Percentiles rank a stretch among this genome's conserved stretches.
phyloP scores from a whole-genome alignment of 37 sponge, comb jelly and placozoan genomes.

The Cladorhizidae sp. region DNA sequence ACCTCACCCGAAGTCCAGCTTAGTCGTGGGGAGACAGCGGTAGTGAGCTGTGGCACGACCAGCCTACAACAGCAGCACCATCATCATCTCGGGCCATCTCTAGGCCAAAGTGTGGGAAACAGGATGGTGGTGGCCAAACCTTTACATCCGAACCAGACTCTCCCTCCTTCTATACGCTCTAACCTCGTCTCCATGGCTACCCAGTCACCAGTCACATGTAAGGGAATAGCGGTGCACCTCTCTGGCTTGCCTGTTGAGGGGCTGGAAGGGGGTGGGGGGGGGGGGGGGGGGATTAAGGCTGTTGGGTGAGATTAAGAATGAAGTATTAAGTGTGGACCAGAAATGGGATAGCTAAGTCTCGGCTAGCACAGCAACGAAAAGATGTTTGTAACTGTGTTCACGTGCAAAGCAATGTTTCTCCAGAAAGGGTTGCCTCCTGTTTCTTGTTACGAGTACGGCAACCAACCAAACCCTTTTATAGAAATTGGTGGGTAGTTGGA shows the following conservation, averaged over 20 bases:
- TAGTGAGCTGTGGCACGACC: neutral
- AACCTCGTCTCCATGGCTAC: neutral
- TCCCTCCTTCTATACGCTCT: neutral
- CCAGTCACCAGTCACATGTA: neutral
- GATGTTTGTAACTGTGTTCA: too few relatives aligned
- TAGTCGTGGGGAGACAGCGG: neutral
- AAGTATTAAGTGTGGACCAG: neutral
- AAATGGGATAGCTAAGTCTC: too few relatives aligned
- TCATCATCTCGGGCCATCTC: neutral
- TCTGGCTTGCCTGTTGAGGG: too few relatives aligned
- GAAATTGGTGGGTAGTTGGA: too few relatives aligned
- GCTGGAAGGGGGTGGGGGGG: neutral
- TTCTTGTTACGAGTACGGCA: too few relatives aligned
- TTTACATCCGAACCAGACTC: neutral
- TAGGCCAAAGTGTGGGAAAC: neutral
- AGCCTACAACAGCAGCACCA: neutral
- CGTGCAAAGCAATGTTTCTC: too few relatives aligned
- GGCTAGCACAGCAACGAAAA: too few relatives aligned
- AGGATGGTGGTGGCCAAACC: slow-evolving; percentile 19
- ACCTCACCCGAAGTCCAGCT: neutral
- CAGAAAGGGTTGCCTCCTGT: too few relatives aligned
- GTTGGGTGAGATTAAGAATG: too few relatives aligned
- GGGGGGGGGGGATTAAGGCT: neutral
- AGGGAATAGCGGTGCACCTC: neutral
- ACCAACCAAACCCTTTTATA: too few relatives aligned